Evolutionary conservation across 2,113 vertebrate genomes (phyloP).

Genomic region (Eurypyga helias): DNA sequence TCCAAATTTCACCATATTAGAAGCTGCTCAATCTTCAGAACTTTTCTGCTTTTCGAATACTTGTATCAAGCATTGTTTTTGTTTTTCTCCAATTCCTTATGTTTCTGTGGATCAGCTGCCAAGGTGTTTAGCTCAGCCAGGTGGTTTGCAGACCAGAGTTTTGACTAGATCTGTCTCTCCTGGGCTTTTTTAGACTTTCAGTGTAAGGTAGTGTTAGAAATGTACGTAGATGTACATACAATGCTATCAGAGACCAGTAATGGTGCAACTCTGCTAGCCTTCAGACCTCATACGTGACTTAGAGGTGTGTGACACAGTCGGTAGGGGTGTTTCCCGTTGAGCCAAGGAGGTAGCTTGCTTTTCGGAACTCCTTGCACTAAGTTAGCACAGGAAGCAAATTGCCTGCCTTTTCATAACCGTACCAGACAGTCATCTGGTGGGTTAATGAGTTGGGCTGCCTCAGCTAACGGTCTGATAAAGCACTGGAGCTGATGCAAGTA

Average conservation of each 20-base stretch:
- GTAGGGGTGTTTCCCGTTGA: background rate
- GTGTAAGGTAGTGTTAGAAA: background rate
- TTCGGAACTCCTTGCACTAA: background rate
- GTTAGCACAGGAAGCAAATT: background rate
- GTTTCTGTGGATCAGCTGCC: background rate
- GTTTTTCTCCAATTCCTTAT: background rate
- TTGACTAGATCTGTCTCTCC: background rate
- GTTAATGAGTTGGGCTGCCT: background rate
- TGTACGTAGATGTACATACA: no score
- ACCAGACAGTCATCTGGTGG: background rate
- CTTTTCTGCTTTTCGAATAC: background rate
- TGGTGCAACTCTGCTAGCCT: background rate
- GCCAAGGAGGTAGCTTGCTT: background rate
- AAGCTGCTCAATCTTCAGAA: background rate
- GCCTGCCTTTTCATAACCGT: background rate
- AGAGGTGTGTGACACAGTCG: fast-evolving
- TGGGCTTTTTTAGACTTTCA: background rate
- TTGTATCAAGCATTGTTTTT: background rate
- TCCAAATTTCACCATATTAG: background rate
- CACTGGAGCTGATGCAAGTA: background rate
- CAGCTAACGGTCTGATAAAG: background rate
- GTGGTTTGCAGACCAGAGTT: background rate
- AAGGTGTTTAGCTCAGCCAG: background rate
- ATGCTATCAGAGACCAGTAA: background rate
- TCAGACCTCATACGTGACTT: background rate